Evolutionary conservation across 2,888 invertebrate genomes (phyloP).

Genomic region (Apodemia hepburni): DNA sequence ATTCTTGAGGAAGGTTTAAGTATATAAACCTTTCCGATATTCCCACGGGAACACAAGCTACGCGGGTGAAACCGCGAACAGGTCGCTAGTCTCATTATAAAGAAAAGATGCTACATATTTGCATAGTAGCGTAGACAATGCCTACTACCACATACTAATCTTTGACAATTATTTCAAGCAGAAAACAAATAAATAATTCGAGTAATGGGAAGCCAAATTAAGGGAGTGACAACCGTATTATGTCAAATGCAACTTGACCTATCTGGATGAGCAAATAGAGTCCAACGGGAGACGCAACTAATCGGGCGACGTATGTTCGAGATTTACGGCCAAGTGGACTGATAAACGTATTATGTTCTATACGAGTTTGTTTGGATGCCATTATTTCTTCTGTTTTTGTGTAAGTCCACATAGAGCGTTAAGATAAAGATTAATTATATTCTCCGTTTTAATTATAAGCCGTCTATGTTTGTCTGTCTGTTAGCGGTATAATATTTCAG

Average conservation of each 20-base stretch:
- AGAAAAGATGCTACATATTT: no score
- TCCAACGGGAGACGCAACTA: background rate
- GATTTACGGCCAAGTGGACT: background rate
- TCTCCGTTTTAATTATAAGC: background rate
- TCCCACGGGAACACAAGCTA: no score
- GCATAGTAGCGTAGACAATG: background rate
- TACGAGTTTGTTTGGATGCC: background rate
- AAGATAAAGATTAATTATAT: background rate
- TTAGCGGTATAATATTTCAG: background rate
- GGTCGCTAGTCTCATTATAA: no score
- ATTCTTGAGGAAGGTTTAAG: no score
- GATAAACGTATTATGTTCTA: conserved; percentile 13
- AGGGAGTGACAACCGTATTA: conserved; percentile 39
- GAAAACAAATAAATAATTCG: conserved; percentile 52
- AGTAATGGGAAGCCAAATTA: conserved; percentile 46
- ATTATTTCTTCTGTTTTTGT: conserved; percentile 5
- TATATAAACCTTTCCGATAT: no score
- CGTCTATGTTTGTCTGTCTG: background rate
- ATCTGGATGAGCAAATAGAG: conserved; percentile 14
- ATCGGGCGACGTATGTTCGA: background rate
- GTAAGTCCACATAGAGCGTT: background rate
- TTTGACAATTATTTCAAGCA: conserved; percentile 32
- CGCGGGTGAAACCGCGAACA: no score
- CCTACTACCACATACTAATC: conserved; percentile 20
- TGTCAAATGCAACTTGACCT: conserved; percentile 43